Evolutionary conservation across 2,888 invertebrate species (phyloP), one percentile per base, ranked within the genome.

Genomic region (Campoplex nolae): DNA sequence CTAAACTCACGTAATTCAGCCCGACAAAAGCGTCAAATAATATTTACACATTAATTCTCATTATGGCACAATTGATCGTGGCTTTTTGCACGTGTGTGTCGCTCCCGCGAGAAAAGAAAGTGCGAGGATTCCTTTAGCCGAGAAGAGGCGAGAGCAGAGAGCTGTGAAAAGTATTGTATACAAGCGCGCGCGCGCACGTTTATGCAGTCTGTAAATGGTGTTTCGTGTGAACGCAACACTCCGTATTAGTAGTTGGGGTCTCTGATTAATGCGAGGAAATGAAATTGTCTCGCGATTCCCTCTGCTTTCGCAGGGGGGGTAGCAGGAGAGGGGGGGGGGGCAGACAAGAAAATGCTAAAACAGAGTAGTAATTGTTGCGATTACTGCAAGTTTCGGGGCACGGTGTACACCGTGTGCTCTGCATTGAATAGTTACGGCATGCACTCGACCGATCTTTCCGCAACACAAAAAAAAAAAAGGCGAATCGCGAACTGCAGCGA

Each of bases 331-430:
- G 23, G 23, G 23, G 23, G 23, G 23, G 23, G 62, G 92, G 90
- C 92, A 90, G 92, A 93, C 91, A 32, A 91, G 90, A 92, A 93
- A 92, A 91, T 90, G 91, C 80, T 91, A 92, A 92, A 93, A 93
- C 93, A 91, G 92, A 93, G 92, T 93, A 93, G 92, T 93, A 93
- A 93, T 93, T 92, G 93, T 93, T 92, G 92, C 92, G 89, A 93
- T 93, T 93, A 93, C 89, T 82, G 67, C 56, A 89, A 85, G 89
- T 88, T 80, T 87, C 83, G 88, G 85, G 74, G 23, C 65, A 87
- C 78, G 75, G 67, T 67, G 35, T 70, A 35, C 75, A 38, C 51
- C 54, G 58, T 81, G 48, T 67, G 51, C 75, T 77, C 70, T 67
- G 77, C 84, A 58, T 77, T 58, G 65, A 68, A 32, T 28, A 51